Conservation (phyloP, 2,113 vertebrate species). For the Willisornis vidua region DNA sequence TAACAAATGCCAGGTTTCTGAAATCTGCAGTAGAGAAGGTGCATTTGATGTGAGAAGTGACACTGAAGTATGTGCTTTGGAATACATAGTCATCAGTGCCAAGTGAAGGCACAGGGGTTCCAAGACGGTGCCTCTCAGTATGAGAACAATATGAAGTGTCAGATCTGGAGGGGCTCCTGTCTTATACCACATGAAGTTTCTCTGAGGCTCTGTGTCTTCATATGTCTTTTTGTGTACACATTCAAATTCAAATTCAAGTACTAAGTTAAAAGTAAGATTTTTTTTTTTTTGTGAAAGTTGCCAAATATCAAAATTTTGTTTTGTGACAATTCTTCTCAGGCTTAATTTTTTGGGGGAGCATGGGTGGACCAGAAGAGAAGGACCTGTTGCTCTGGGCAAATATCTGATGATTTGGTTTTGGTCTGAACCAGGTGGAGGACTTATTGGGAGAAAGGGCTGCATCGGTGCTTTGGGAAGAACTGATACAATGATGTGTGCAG, state of each 20-base stretch:
- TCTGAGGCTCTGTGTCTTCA: not conserved
- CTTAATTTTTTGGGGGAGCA: not conserved
- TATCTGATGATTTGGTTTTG: constrained; percentile 3
- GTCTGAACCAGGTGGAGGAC: constrained; percentile 86
- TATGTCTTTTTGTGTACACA: accelerated
- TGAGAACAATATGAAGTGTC: accelerated
- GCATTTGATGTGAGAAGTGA: not conserved
- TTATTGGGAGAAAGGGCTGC: constrained; percentile 93
- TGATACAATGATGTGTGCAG: constrained; percentile 97
- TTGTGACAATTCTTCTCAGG: not conserved
- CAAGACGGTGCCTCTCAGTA: not conserved
- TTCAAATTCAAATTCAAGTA: not conserved
- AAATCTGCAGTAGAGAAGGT: not conserved
- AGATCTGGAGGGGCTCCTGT: not conserved
- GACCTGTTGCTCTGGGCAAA: not conserved
- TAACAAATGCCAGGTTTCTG: not conserved
- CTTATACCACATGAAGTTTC: not conserved
- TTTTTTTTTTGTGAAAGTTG: not conserved
- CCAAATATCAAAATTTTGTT: not conserved
- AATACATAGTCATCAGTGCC: not conserved
- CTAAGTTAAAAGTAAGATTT: not conserved
- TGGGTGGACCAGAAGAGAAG: not conserved
- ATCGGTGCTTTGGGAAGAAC: constrained; percentile 83
- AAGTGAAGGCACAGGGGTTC: not conserved
- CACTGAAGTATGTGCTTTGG: not conserved